Conservation (phyloP, 2,888 invertebrate species). For the Pyrgus malvae region DNA sequence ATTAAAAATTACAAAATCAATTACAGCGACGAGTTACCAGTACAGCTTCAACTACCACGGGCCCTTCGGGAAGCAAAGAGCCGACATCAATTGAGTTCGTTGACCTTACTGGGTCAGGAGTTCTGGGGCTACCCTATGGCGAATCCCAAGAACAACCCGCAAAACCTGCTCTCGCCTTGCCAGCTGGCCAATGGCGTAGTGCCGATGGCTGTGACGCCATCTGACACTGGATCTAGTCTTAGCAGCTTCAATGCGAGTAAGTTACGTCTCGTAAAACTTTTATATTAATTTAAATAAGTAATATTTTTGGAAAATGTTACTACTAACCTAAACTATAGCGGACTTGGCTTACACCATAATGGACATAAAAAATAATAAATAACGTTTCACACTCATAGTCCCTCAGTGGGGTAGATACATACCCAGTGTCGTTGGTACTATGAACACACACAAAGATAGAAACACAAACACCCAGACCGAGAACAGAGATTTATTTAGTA, state of each 20-base stretch:
- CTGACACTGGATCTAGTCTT: slow-evolving; percentile 87
- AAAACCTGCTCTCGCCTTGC: slow-evolving; percentile 63
- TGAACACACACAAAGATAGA: too few species aligned
- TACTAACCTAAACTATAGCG: too few species aligned
- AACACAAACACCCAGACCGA: too few species aligned
- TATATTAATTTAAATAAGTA: too few species aligned
- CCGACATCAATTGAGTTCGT: slow-evolving; percentile 93
- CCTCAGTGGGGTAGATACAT: too few species aligned
- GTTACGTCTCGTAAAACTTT: not conserved
- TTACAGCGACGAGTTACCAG: slow-evolving; percentile 94
- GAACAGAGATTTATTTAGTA: too few species aligned
- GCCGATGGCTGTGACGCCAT: slow-evolving; percentile 81
- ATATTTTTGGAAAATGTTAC: too few species aligned
- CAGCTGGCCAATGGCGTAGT: slow-evolving; percentile 62
- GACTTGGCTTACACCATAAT: too few species aligned
- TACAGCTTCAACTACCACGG: slow-evolving; percentile 92
- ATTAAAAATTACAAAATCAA: too few species aligned
- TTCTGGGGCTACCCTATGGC: slow-evolving; percentile 93
- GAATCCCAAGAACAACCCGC: slow-evolving; percentile 83
- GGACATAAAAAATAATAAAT: too few species aligned
- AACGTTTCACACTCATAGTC: too few species aligned
- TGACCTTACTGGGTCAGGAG: slow-evolving; percentile 94
- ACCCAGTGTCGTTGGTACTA: too few species aligned
- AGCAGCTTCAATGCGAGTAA: slow-evolving; percentile 86
- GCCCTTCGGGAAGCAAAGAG: slow-evolving; percentile 94